A percentile compares a stretch with the other conserved stretches of the same genome.
Evolutionary conservation across 2,797 vertebrate species (phyloP).

Genomic region (Halcyon chelicuti): DNA sequence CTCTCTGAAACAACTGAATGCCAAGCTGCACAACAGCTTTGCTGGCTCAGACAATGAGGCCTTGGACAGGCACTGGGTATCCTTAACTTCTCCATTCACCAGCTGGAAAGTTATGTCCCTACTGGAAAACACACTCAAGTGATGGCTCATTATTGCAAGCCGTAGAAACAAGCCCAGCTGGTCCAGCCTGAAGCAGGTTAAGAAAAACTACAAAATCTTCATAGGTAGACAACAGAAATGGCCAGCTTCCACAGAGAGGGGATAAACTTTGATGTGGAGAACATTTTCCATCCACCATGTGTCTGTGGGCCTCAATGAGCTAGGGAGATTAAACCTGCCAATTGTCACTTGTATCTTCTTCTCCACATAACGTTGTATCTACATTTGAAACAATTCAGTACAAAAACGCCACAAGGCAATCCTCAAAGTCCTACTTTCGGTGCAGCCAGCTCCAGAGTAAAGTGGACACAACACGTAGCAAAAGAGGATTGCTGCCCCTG

Average conservation of each 20-base stretch:
- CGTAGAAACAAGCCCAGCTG: neutral
- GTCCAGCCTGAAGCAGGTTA: neutral
- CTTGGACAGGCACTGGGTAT: neutral
- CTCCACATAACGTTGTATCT: neutral
- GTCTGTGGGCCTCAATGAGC: neutral
- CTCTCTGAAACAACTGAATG: neutral
- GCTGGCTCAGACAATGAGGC: neutral
- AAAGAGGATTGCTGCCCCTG: neutral
- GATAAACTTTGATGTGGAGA: neutral
- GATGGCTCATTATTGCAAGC: neutral
- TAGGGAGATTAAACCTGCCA: neutral
- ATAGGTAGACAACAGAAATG: neutral
- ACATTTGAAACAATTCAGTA: neutral
- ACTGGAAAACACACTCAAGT: neutral
- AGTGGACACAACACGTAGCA: neutral
- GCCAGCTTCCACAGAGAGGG: neutral
- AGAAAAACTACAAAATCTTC: neutral
- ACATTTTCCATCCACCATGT: neutral
- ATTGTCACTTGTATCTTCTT: neutral
- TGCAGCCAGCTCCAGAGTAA: neutral
- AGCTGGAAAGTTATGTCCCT: neutral
- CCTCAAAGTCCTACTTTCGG: neutral
- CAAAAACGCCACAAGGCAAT: neutral
- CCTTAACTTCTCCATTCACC: neutral
- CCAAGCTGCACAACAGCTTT: neutral